Conservation (phyloP, 2,888 invertebrate genomes). For the Scrobipalpa atriplicella region DNA sequence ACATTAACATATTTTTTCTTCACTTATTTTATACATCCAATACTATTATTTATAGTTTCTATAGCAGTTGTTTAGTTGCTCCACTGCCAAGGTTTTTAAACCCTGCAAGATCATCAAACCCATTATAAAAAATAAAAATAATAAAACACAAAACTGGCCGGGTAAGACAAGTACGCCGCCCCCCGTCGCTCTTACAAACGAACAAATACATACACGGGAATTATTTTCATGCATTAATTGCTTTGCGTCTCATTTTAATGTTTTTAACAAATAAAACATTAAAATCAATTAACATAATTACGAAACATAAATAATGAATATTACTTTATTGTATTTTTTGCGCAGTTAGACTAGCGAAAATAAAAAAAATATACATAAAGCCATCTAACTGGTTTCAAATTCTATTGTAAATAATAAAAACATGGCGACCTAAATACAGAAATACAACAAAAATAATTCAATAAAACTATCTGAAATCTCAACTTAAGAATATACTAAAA, state of each 20-base stretch:
- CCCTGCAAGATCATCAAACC: not conserved
- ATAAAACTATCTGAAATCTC: not conserved
- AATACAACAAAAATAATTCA: not conserved
- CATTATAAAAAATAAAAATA: slow-evolving; percentile 6
- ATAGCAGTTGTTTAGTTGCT: too few species aligned
- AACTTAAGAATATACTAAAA: not conserved
- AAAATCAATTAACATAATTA: too few species aligned
- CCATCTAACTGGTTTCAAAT: too few species aligned
- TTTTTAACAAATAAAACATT: not conserved
- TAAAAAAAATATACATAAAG: not conserved
- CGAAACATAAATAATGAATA: too few species aligned
- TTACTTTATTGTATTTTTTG: too few species aligned
- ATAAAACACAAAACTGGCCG: slow-evolving; percentile 10
- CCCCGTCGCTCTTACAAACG: not conserved
- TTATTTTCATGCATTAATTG: slow-evolving; percentile 2
- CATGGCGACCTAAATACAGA: too few species aligned
- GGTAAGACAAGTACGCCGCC: not conserved
- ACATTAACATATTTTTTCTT: too few species aligned
- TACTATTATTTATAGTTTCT: too few species aligned
- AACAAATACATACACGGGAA: not conserved
- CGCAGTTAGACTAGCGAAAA: not conserved
- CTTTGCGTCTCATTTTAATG: not conserved
- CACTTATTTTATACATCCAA: too few species aligned
- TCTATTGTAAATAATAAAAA: too few species aligned
- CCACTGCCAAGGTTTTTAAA: not conserved